phyloP scores from a whole-genome alignment of 2,888 invertebrate genomes.

The Uloborus plumipes region DNA sequence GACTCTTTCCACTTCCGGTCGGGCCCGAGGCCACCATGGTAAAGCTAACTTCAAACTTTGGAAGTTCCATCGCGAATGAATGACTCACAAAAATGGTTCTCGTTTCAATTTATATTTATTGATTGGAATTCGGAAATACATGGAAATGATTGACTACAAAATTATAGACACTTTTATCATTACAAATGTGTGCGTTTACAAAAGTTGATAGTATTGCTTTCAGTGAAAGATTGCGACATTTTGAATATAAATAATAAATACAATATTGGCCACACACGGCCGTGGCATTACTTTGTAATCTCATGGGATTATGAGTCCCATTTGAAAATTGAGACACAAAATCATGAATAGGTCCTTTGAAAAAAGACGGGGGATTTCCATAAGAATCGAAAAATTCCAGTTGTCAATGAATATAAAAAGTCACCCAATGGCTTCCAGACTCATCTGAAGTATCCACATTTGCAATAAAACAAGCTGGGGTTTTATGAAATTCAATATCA shows the following conservation, averaged over 20 bases:
- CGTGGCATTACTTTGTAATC: slow-evolving; percentile 2
- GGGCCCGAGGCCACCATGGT: background rate
- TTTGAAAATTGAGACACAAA: background rate
- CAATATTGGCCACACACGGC: slow-evolving; percentile 4
- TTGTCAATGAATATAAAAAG: background rate
- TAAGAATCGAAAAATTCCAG: slow-evolving; percentile 3
- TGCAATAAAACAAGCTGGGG: background rate
- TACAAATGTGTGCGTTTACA: background rate
- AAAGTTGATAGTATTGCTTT: background rate
- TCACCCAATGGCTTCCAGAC: background rate
- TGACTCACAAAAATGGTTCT: too few relatives aligned
- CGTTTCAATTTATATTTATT: background rate
- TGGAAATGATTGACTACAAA: slow-evolving; percentile 1
- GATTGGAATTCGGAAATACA: background rate
- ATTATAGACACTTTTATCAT: background rate
- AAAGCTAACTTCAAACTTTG: background rate
- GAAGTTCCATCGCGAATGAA: background rate
- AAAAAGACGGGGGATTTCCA: background rate
- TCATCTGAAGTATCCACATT: background rate
- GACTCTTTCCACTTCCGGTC: background rate
- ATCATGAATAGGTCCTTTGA: background rate
- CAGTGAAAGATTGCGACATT: background rate
- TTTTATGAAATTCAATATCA: background rate
- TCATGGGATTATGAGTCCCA: background rate
- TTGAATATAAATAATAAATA: slow-evolving; percentile 7